Conservation (phyloP, 2,888 invertebrate species). For the Pharmacophagus antenor region DNA sequence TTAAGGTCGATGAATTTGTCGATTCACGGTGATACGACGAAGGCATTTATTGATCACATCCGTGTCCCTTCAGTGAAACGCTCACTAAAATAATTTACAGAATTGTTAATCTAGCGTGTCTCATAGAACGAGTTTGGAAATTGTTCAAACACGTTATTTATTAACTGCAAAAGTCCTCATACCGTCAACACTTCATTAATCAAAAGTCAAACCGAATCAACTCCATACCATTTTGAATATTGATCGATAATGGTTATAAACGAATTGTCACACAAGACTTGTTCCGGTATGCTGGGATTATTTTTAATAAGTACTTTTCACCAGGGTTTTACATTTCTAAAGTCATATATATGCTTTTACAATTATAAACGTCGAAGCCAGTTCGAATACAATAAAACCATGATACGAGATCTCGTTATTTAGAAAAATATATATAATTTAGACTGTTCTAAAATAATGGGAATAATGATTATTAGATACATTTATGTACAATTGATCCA, state of each 20-base stretch:
- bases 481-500: no score
- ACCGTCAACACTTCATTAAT: constrained; percentile 43
- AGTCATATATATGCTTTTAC: no score
- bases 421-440: no score
- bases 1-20: constrained; percentile 22
- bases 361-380: no score
- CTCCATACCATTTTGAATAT: constrained; percentile 17
- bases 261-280: constrained; percentile 4
- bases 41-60: constrained; percentile 15
- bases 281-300: neutral
- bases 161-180: constrained; percentile 55
- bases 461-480: no score
- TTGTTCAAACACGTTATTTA: constrained; percentile 44
- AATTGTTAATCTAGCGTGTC: constrained; percentile 33
- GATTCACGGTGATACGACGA: constrained; percentile 21
- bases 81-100: constrained; percentile 31
- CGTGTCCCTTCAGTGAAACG: constrained; percentile 29
- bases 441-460: no score
- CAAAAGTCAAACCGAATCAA: constrained; percentile 38
- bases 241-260: constrained; percentile 15
- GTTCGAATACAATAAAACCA: no score
- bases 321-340: no score
- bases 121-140: constrained; percentile 42
- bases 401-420: no score
- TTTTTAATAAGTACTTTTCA: no score